Percentiles rank a stretch among this genome's conserved stretches.
Evolutionary conservation across 2,888 invertebrate genomes (phyloP).

Genomic region (Lypha dubia): DNA sequence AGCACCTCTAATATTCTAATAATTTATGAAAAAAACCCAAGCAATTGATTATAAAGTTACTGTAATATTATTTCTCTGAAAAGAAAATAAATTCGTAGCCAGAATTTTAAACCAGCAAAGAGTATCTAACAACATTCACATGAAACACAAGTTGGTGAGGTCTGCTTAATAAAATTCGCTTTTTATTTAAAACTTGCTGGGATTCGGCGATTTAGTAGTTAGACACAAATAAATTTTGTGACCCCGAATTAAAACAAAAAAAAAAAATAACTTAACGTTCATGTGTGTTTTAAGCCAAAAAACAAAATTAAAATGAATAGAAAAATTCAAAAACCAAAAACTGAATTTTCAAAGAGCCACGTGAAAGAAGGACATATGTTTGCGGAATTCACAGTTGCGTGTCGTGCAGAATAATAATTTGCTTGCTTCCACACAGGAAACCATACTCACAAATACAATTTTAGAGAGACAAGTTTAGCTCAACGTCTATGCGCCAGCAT

Average conservation of each 20-base stretch:
- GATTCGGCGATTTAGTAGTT: constrained; percentile 12
- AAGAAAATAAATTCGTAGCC: not conserved
- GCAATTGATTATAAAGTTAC: constrained; percentile 27
- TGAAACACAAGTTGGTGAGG: constrained; percentile 8
- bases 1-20: constrained; percentile 4
- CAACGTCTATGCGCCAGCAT: constrained; percentile 7
- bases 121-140: not conserved
- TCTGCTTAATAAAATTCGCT: constrained; percentile 38
- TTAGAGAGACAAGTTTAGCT: not conserved
- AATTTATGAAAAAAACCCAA: constrained; percentile 27
- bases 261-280: not conserved
- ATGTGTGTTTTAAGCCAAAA: not conserved
- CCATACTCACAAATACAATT: not conserved
- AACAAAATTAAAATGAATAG: not conserved
- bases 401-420: constrained; percentile 25
- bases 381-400: constrained; percentile 50
- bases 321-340: not conserved
- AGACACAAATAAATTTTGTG: constrained; percentile 6
- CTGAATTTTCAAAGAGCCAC: constrained; percentile 19
- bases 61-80: not conserved
- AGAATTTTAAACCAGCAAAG: constrained; percentile 41
- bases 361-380: constrained; percentile 26
- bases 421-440: too few relatives aligned
- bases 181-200: constrained; percentile 10
- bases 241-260: constrained; percentile 1